phyloP scores from a whole-genome alignment of 2,888 invertebrate genomes.

The Hoplodrina blanda region DNA sequence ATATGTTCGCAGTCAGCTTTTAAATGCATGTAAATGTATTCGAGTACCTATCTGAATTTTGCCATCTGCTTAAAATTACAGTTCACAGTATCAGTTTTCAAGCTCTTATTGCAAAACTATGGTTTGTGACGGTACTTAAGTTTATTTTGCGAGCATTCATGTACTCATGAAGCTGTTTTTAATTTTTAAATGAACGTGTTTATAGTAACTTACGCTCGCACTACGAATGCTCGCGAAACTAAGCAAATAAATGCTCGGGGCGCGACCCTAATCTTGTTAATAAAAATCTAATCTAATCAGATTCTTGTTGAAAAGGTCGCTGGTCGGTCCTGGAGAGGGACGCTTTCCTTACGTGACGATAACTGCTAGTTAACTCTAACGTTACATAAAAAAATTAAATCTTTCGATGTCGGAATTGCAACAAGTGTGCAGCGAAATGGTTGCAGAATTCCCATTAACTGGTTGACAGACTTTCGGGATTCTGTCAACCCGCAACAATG shows the following conservation, averaged over 20 bases:
- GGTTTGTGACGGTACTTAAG: background rate
- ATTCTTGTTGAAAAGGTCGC: too few species aligned
- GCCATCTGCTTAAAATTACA: background rate
- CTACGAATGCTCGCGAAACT: too few species aligned
- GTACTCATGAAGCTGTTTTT: too few species aligned
- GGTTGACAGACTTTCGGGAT: background rate
- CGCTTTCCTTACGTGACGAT: too few species aligned
- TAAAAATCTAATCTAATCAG: too few species aligned
- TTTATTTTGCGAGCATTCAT: background rate
- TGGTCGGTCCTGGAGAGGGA: too few species aligned
- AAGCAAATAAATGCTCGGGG: too few species aligned
- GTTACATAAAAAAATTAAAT: too few species aligned
- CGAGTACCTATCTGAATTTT: background rate
- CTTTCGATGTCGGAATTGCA: background rate
- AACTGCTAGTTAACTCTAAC: too few species aligned
- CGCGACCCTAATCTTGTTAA: background rate
- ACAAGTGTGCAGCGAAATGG: background rate
- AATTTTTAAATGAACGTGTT: too few species aligned
- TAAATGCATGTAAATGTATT: conserved; percentile 18
- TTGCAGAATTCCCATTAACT: background rate
- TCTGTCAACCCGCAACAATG: background rate
- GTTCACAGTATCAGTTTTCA: background rate
- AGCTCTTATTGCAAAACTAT: background rate
- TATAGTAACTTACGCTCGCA: too few species aligned
- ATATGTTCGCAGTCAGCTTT: conserved; percentile 33